Percentiles rank a stretch among this genome's conserved stretches.
Evolutionary conservation across 2,888 invertebrate species (phyloP).

Genomic region (Agrochola circellaris): DNA sequence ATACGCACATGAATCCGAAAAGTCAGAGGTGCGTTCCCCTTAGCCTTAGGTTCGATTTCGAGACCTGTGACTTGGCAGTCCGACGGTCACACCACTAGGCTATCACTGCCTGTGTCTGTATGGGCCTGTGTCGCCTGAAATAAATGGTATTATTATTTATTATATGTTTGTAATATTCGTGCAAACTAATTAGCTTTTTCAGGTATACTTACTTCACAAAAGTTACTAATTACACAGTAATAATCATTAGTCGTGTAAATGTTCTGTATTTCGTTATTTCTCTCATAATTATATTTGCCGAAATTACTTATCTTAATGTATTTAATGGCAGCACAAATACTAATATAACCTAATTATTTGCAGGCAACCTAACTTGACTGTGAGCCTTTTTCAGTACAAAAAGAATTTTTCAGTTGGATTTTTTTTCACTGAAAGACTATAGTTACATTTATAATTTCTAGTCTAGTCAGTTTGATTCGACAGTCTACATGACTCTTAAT

Average conservation of each 20-base stretch:
- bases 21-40: no score
- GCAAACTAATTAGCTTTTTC: background rate
- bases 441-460: background rate
- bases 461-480: background rate
- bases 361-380: background rate
- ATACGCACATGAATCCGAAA: no score
- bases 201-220: background rate
- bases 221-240: conserved; percentile 21
- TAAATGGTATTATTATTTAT: no score
- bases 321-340: background rate
- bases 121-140: no score
- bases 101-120: no score
- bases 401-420: background rate
- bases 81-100: no score
- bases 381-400: background rate
- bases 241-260: conserved; percentile 29
- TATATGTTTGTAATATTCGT: background rate
- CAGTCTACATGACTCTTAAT: background rate
- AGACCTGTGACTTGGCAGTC: no score
- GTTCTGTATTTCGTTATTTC: conserved; percentile 18
- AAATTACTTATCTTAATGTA: conserved; percentile 20
- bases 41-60: no score
- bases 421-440: no score
- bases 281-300: conserved; percentile 22
- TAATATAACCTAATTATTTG: conserved; percentile 2